Evolutionary conservation across 1,140 invertebrate genomes (phyloP), one percentile per base, ranked within the genome.

Genomic region (Littorina saxatilis): DNA sequence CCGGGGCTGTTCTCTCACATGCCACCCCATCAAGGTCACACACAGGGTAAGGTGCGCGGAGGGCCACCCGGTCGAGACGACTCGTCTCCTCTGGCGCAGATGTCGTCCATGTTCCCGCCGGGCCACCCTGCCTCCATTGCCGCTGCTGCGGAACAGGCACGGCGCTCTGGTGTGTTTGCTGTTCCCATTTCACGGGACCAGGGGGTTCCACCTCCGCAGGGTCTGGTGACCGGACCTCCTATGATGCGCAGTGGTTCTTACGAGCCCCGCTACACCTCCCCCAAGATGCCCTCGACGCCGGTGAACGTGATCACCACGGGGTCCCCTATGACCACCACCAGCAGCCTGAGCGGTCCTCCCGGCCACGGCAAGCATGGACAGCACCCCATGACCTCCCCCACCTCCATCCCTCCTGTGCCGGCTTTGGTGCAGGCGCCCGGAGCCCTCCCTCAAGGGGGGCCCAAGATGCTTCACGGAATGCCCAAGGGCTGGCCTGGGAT

Each of bases 251-350:
- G 29, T 20, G 76, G n/a, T 43, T 35, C 76, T 27, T 58, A 61
- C 9, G 76, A 78, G 20, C 55, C 55, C 11, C 52, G 76, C 35
- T 66, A 78, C 58, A 78, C 50, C n/a, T 63, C 76, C 27, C 55
- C 76, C n/a, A 78, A 78, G 43, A 37, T 78, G 55, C 66, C 76
- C 2, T 20, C 50, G 9, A 40, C 50, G 2, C 39, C 76, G n/a
- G 47, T 61, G 17, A 78, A 78, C n/a, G 76, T 78, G 76, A 66
- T 78, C 32, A 78, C 66, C 77, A 58, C n/a, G 58, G 50, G 63
- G 58, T n/a, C 75, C 82, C 43, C 79, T 81, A 61, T 75, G 52
- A 68, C 37, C 80, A 52, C 27, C 84, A 40, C 20, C 84, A 63
- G 55, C 84, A 81, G 58, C 79, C 76, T 17, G 39, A 63, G 58